Evolutionary conservation across 2,888 invertebrate genomes (phyloP), one percentile per base, ranked within the genome.

Genomic region (Pollenia labialis): DNA sequence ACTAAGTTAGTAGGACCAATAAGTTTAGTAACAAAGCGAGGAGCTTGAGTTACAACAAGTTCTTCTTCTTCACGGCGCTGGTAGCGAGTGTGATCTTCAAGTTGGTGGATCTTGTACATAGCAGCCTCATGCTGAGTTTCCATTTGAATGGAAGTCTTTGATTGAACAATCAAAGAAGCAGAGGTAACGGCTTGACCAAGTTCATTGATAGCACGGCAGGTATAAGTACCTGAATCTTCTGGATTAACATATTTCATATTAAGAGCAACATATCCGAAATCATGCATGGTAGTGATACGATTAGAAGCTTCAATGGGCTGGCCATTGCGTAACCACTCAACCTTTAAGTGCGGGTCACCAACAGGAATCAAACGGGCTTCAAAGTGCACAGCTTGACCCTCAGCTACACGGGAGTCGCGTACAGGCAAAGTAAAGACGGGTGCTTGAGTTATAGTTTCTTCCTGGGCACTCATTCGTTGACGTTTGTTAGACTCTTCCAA

Each of bases 161-260:
- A 97, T 94, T 97, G 97, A 3, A 98, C 98, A 90, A 96, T 96
- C 14, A 99, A 94, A 2, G 98, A 97, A 10, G 99, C 98, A 9
- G 98, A 98, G 56, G 98, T 98, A 1, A 98, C 97, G 18, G 99
- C 99, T 94, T 99, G 97, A 81, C 99, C 99, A 80, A 98, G 94
- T 89, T 98, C 98, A 91, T 99, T 98, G 11, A 96, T 95, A 54
- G 99, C 98, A 82, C 98, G 96, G 92, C 99, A 98, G 2, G 98
- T 99, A 93, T 99, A 99, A 54, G 98, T 98, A 64, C 99, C 99
- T 2, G 98, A 98, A 94, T 99, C 99, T 93, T 98, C 98, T 32
- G 98, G 98, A 91, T 97, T 97, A 0, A 97, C 97, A 90, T 98
- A 98, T 92, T 98, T 98, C 97, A 98, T 97, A 90, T 98, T 98